Evolutionary conservation across 2,113 vertebrate genomes (phyloP), one percentile per base, ranked within the genome.

Genomic region (Daubentonia madagascariensis): DNA sequence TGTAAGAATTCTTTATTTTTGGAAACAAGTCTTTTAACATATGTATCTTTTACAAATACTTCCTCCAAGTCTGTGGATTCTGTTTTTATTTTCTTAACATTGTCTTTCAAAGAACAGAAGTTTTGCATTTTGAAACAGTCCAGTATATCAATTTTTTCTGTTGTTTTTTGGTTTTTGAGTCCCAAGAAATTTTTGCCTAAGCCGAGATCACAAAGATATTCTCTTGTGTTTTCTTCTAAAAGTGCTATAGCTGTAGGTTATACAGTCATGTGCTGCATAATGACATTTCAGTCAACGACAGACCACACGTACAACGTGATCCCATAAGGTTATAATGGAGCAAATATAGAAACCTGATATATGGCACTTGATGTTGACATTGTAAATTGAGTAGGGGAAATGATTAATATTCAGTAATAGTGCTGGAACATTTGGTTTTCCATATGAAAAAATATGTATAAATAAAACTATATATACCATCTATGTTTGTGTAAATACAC

Each of bases 1-100:
- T 76, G 25, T 76, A 88, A 91, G 72, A 54, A 11, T n/a, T 83
- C 37, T 65, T 92, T 68, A 84, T 84, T 92, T 88, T 94, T 91
- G 30, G 25, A 75, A 94, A 48, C 30, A 65, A 80, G 57, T 70
- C 63, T 8, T 78, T 25, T 89, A 63, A 37, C 5, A 22, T 86
- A 37, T 25, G 5, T 35, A 25, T 63, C 23, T 52, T 73, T 83
- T 89, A 28, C 17, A 92, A 94, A 67, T 92, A 91, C 85, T 65
- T 61, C 11, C 50, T 80, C 32, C 32, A 65, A 78, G 30, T 43
- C 67, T 61, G 1, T 80, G 16, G 37, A 30, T 93, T 57, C 12
- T 4, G 35, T 70, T 86, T 84, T 85, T 75, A 50, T 86, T 87
- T 90, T 85, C 23, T 73, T 80, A 40, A 73, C 43, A 87, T 81